Evolutionary conservation across 1,140 invertebrate species (phyloP), one percentile per base, ranked within the genome.

Genomic region (Nebria ingens): DNA sequence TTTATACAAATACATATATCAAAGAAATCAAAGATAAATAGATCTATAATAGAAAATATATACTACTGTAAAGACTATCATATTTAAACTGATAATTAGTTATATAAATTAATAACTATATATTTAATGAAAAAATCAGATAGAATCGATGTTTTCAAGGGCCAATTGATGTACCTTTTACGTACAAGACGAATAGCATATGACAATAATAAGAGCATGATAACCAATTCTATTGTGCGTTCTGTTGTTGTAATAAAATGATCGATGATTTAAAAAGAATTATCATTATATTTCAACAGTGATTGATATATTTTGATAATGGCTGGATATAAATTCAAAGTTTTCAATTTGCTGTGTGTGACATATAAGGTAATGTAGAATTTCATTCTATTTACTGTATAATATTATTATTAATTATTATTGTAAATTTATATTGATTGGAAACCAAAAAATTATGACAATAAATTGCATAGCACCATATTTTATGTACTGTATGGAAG

Each of bases 381-480:
- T 11, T 45, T 45, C 15, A 45, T 45, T 45, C 6, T 12, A 45
- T 45, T 45, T 11, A 45, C 3, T 45, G 15, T 45, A 11, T 45
- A 45, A 45, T 45, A 4, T 11, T 34, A 45, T 11, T 45, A 17
- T 45, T 12, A 6, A 17, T n/a, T n/a, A n/a, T n/a, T n/a, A 11
- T 17, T 4, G 17, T 11, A 45, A 45, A 45, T 9, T 12, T 45
- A 17, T 45, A 45, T 45, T 45, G 17, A 45, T 45, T 45, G 40
- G 40, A 45, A 45, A 45, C 40, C 40, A 45, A 45, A 45, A 34
- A 45, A 45, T 45, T 45, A 45, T 45, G 40, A 45, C 40, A 45
- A 45, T 45, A 45, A 45, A 45, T 45, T 45, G 15, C 40, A 45
- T 45, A 45, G 40, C 40, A 45, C 40, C 40, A 45, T 17, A 17